These are phyloP conservation scores for Helicoverpa armigera DNA, from an alignment of 1,140 invertebrate species.

Conservation along the genomic window DNA sequence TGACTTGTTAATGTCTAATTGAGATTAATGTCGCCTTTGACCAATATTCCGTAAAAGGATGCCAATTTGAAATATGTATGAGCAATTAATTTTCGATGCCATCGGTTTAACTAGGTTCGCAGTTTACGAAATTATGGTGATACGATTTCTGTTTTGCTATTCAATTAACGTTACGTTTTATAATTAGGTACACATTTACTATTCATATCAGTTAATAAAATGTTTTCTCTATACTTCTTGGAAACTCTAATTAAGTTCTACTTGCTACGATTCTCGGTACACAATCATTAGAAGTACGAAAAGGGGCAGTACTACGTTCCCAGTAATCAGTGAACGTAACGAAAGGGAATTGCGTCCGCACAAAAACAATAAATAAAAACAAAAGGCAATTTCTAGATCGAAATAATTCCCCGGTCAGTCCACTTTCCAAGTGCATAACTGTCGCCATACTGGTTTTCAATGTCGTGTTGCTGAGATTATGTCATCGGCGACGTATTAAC, in stretches of 20 bases:
- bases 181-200: too few relatives aligned
- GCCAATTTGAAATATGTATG: conserved; percentile 21
- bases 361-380: conserved; percentile 47
- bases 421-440: conserved; percentile 52
- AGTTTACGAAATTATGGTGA: conserved; percentile 8
- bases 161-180: background rate
- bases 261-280: conserved; percentile 1
- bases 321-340: conserved; percentile 19
- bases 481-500: conserved; percentile 75
- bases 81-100: conserved; percentile 29
- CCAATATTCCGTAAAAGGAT: conserved; percentile 34
- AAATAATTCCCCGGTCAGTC: conserved; percentile 46
- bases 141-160: background rate
- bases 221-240: background rate
- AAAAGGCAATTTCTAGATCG: conserved; percentile 47
- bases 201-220: too few relatives aligned
- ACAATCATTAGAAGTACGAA: conserved; percentile 24
- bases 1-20: conserved; percentile 31
- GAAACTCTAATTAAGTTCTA: conserved; percentile 3
- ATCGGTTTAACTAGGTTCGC: background rate
- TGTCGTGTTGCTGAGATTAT: conserved; percentile 62
- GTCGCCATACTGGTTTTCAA: conserved; percentile 53
- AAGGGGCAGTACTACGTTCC: conserved; percentile 2
- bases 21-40: conserved; percentile 36
- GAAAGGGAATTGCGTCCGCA: conserved; percentile 16